Evolutionary conservation across 2,113 vertebrate genomes (phyloP), one percentile per base, ranked within the genome.

Genomic region (Struthidea cinerea): DNA sequence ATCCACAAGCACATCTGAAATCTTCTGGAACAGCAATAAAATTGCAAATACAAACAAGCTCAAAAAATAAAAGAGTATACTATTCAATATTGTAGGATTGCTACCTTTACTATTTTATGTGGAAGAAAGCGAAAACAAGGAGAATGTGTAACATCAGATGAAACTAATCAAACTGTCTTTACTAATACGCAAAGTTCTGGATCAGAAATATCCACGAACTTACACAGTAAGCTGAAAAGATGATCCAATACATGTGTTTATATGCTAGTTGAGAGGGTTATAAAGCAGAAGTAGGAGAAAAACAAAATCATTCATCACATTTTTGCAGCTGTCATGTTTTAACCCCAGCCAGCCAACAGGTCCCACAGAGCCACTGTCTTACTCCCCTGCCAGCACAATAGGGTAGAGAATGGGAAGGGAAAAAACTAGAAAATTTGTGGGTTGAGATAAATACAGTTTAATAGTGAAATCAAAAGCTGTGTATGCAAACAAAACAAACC

Each of bases 331-430:
- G n/a, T 17, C 28, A 16, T 78, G 15, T 33, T 46, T 57, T 50
- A 32, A 50, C 14, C 26, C 4, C 35, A 50, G 26, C 32, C 46
- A 78, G 14, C 28, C 15, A 61, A 18, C 39, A 78, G 13, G 19
- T 44, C 12, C 5, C 39, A 46, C 22, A n/a, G 4, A 69, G 8
- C 6, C 19, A 9, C 22, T 22, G 2, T 28, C 28, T 53, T 28
- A 61, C 5, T 33, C 39, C 2, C 15, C 39, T 16, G 20, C 10
- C 9, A 46, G 47, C 33, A 39, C 19, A 39, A 28, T 0, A 28
- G 23, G 18, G n/a, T 9, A 46, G 33, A 60, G 33, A 61, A 69
- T 11, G 28, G 23, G 33, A 69, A 61, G 12, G 4, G 10, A 4
- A 69, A 44, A 39, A 46, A 15, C 18, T 53, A 9, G 28, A 61